Percentiles rank a stretch among this genome's conserved stretches.
phyloP scores from a whole-genome alignment of 2,888 invertebrate genomes.

The Philaethria dido region DNA sequence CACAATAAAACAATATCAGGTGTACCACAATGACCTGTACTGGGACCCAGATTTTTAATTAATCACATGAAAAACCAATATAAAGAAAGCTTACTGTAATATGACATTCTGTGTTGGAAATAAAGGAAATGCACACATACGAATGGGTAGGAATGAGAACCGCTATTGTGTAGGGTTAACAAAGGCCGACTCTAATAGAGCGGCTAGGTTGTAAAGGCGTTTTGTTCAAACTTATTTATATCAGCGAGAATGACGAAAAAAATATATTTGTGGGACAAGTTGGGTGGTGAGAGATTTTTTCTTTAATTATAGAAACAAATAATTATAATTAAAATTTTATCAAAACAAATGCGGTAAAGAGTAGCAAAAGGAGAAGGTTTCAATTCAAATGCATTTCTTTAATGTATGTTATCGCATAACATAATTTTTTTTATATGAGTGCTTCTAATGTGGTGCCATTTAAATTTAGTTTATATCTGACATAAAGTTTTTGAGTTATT shows the following conservation, averaged over 20 bases:
- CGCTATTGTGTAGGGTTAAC: conserved; percentile 26
- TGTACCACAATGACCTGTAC: conserved; percentile 9
- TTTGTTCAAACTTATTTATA: conserved; percentile 40
- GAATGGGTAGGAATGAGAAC: conserved; percentile 22
- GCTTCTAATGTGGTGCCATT: too few species aligned
- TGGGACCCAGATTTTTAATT: conserved; percentile 17
- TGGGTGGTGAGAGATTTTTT: background rate
- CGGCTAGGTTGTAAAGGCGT: conserved; percentile 29
- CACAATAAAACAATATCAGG: conserved; percentile 6
- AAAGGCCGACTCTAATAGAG: conserved; percentile 32
- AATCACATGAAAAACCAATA: conserved; percentile 20
- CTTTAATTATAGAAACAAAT: background rate
- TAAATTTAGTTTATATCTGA: too few species aligned
- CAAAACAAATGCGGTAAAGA: too few species aligned
- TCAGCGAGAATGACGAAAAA: conserved; percentile 29
- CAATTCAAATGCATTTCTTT: too few species aligned
- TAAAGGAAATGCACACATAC: conserved; percentile 25
- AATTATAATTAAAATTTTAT: too few species aligned
- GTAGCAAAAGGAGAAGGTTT: too few species aligned
- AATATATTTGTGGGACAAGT: conserved; percentile 6
- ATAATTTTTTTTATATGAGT: too few species aligned
- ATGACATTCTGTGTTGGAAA: conserved; percentile 11
- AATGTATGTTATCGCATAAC: too few species aligned
- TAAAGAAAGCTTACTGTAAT: conserved; percentile 14
- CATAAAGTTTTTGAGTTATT: too few species aligned